phyloP scores from a whole-genome alignment of 2,888 invertebrate species.

The Campaea margaritaria region DNA sequence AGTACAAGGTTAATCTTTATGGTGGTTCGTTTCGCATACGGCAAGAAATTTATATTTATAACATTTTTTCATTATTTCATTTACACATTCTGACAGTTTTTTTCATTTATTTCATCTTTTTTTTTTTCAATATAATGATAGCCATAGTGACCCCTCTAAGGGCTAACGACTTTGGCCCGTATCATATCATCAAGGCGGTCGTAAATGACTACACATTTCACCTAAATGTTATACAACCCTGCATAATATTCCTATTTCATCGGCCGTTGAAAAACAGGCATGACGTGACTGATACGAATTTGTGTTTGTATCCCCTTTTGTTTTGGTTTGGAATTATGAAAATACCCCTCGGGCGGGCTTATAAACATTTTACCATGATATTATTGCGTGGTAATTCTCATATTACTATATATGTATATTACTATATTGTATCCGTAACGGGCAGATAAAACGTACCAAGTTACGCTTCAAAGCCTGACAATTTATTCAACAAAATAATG shows the following conservation, averaged over 20 bases:
- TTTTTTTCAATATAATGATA: not conserved
- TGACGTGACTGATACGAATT: conserved; percentile 30
- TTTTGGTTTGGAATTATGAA: conserved; percentile 23
- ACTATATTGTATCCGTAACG: no score
- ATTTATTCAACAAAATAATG: no score
- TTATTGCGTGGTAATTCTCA: no score
- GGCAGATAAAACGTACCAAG: no score
- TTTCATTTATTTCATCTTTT: no score
- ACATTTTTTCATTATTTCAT: no score
- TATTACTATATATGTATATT: no score
- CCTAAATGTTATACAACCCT: conserved; percentile 36
- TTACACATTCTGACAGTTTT: no score
- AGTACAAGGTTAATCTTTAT: no score
- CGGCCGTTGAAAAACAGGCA: conserved; percentile 47
- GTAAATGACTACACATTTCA: conserved; percentile 44
- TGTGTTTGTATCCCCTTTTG: conserved; percentile 20
- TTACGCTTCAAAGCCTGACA: no score
- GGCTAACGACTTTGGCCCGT: conserved; percentile 30
- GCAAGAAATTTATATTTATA: no score
- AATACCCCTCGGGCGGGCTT: not conserved
- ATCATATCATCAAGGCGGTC: conserved; percentile 31
- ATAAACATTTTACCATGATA: not conserved
- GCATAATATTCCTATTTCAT: conserved; percentile 43
- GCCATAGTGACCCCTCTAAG: conserved; percentile 11
- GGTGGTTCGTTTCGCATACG: no score